Conservation (phyloP, 2,797 vertebrate species). For the Sardinella longiceps region DNA sequence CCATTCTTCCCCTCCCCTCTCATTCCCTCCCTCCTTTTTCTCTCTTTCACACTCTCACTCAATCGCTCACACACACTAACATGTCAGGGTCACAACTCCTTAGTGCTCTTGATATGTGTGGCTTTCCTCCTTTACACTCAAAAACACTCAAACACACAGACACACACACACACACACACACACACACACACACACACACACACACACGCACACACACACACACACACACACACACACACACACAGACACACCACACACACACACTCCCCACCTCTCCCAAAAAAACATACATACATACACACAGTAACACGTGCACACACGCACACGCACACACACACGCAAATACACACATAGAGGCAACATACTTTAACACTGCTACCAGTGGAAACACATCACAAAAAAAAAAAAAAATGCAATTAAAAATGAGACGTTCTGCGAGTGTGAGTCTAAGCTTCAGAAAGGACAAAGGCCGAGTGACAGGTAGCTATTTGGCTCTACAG, state of each 20-base stretch:
- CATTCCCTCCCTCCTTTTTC: conserved; percentile 56
- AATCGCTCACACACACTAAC: conserved; percentile 49
- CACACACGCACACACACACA: not conserved
- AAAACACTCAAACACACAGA: not conserved
- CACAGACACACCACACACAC: conserved; percentile 12
- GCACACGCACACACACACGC: not conserved
- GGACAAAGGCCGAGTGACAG: conserved; percentile 64
- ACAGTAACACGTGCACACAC: not conserved
- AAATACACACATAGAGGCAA: not conserved
- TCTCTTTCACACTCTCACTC: conserved; percentile 64
- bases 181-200: conserved; percentile 14
- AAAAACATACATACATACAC: not conserved
- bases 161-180: not conserved
- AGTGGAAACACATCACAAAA: conserved; percentile 24
- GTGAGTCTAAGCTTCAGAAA: conserved; percentile 55
- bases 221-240: not conserved
- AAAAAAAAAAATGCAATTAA: conserved; percentile 58
- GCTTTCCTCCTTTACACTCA: conserved; percentile 24
- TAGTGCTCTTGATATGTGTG: conserved; percentile 40
- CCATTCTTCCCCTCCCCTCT: conserved; percentile 54
- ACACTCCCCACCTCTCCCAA: conserved; percentile 37
- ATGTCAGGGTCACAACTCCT: conserved; percentile 38
- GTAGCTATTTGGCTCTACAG: conserved; percentile 66
- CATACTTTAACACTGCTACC: not conserved
- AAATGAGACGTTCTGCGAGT: conserved; percentile 61